These are phyloP conservation scores for Trachelus iudaicus DNA, from an alignment of 2,888 invertebrate species.

Conservation along the genomic window DNA sequence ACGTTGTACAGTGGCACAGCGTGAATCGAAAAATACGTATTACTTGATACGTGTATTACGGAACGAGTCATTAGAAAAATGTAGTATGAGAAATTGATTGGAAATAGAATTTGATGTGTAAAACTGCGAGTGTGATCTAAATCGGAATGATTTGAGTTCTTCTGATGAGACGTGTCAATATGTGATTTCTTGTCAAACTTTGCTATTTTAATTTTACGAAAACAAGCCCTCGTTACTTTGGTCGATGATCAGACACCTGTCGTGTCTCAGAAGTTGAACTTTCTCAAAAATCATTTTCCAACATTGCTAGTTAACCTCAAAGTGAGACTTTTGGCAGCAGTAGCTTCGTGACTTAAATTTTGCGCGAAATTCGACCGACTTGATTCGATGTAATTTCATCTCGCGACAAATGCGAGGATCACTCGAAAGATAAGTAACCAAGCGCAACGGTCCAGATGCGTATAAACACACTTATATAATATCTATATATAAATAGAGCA, in stretches of 20 bases:
- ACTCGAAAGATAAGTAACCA: not conserved
- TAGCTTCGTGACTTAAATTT: not conserved
- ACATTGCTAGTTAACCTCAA: not conserved
- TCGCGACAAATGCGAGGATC: not conserved
- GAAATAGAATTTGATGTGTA: not conserved
- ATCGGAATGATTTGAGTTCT: not conserved
- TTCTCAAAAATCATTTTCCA: not conserved
- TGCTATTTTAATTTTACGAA: not conserved
- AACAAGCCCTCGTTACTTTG: not conserved
- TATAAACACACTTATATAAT: not conserved
- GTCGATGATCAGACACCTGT: not conserved
- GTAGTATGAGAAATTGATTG: not conserved
- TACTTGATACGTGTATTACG: not conserved
- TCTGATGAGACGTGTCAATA: not conserved
- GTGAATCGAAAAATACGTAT: not conserved
- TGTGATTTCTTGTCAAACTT: not conserved
- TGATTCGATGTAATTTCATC: not conserved
- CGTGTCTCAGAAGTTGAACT: not conserved
- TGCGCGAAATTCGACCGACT: not conserved
- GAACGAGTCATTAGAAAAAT: not conserved
- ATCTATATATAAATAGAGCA: not conserved
- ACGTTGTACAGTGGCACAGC: not conserved
- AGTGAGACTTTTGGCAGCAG: not conserved
- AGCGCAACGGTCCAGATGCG: not conserved
- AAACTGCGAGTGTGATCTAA: not conserved